Conservation (phyloP, 1,140 invertebrate species). For the Drosophila ironensis region DNA sequence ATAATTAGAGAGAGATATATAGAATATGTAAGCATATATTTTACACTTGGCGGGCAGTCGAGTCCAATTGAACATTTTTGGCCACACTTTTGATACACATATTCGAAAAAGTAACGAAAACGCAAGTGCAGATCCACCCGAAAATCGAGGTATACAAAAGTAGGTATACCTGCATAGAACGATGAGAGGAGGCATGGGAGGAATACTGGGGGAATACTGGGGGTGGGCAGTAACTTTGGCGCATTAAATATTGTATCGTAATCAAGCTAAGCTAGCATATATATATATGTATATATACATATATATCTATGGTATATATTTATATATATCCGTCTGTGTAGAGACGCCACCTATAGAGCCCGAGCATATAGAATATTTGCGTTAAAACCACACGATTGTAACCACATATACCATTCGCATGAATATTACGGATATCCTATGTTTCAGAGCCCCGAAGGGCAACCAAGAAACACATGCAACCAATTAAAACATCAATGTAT, state of each 20-base stretch:
- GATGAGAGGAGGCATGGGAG: no score
- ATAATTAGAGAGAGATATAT: conserved; percentile 5
- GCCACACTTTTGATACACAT: conserved; percentile 57
- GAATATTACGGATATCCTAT: conserved; percentile 29
- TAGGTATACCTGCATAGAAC: no score
- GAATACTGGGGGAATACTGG: no score
- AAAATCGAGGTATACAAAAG: no score
- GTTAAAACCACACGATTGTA: conserved; percentile 38
- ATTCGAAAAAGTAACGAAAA: conserved; percentile 15
- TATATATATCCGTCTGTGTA: conserved; percentile 31
- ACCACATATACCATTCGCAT: conserved; percentile 37
- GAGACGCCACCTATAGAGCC: conserved; percentile 34
- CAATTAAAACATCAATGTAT: conserved; percentile 31
- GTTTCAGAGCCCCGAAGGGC: not conserved
- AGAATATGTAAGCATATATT: conserved; percentile 34
- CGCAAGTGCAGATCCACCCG: not conserved
- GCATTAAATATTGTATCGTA: conserved; percentile 26
- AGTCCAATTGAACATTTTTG: conserved; percentile 32
- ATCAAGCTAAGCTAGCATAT: conserved; percentile 26
- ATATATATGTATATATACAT: conserved; percentile 25
- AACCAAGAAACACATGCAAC: conserved; percentile 4
- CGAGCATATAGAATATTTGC: conserved; percentile 30
- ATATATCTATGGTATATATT: no score
- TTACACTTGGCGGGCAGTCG: conserved; percentile 28
- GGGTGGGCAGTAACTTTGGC: conserved; percentile 7